These are phyloP conservation scores for Rhaphigaster nebulosa DNA, from an alignment of 2,888 invertebrate genomes.

Conservation along the genomic window DNA sequence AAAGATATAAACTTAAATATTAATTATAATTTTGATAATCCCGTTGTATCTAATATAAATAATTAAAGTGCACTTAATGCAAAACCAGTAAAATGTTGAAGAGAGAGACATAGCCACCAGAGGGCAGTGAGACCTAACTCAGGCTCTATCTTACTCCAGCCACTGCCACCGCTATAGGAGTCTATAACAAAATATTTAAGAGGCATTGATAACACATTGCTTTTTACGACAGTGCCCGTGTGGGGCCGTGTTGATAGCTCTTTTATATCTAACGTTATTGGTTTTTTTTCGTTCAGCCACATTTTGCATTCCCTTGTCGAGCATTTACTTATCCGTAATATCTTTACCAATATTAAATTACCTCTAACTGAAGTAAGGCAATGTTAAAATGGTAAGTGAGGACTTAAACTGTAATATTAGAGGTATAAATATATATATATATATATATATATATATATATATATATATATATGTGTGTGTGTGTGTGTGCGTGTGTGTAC, in stretches of 20 bases:
- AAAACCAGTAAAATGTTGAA: no score
- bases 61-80: no score
- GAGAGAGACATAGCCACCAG: neutral
- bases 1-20: no score
- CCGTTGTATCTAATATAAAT: no score
- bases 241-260: neutral
- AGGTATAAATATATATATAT: no score
- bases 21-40: no score
- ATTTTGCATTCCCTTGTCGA: neutral
- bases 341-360: neutral
- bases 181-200: neutral
- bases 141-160: neutral
- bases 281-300: neutral
- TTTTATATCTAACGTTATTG: neutral
- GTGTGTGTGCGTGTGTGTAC: no score
- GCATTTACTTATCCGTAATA: neutral
- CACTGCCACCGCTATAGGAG: neutral
- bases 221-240: neutral
- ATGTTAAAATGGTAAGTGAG: no score
- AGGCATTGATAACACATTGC: constrained; percentile 9
- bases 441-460: no score
- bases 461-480: no score
- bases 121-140: neutral
- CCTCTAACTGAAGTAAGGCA: neutral
- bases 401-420: no score